Evolutionary conservation across 2,113 vertebrate genomes (phyloP).

Genomic region (Pseudolaguvia tuberculata): DNA sequence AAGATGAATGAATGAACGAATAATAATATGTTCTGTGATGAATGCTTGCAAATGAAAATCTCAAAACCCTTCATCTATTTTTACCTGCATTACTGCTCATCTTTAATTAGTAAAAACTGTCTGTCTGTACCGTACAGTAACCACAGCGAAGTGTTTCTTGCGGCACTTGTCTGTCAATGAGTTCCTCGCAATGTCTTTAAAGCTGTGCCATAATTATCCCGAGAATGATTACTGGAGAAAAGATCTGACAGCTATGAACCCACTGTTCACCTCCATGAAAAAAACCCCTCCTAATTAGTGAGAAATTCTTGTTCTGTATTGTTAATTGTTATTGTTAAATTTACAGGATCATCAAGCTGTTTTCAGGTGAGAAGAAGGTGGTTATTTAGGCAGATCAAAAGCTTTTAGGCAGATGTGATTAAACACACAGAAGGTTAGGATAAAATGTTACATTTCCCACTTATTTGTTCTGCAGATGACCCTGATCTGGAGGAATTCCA

Average conservation of each 20-base stretch:
- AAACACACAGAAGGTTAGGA: background rate
- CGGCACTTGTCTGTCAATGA: slow-evolving; percentile 41
- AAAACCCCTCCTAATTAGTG: slow-evolving; percentile 29
- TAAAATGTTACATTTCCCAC: background rate
- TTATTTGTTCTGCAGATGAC: slow-evolving; percentile 74
- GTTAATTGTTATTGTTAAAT: no score
- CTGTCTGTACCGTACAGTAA: slow-evolving; percentile 49
- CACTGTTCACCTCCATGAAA: no score
- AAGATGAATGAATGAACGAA: no score
- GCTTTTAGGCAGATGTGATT: background rate
- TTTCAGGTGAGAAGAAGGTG: background rate
- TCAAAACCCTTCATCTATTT: slow-evolving; percentile 26
- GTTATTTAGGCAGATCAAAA: slow-evolving; percentile 22
- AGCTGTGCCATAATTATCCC: slow-evolving; percentile 39
- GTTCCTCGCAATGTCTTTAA: slow-evolving; percentile 37
- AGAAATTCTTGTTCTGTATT: no score
- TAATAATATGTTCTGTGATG: no score
- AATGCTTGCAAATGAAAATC: background rate
- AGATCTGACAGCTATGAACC: slow-evolving; percentile 31
- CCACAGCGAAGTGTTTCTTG: slow-evolving; percentile 38
- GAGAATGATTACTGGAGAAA: slow-evolving; percentile 26
- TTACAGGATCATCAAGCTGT: no score
- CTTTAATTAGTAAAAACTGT: slow-evolving; percentile 50
- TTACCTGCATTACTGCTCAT: slow-evolving; percentile 40
- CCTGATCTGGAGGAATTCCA: slow-evolving; percentile 85